A percentile compares a stretch with the other conserved stretches of the same genome.
phyloP scores from a whole-genome alignment of 1,140 invertebrate genomes.

The Antheraea pernyi region DNA sequence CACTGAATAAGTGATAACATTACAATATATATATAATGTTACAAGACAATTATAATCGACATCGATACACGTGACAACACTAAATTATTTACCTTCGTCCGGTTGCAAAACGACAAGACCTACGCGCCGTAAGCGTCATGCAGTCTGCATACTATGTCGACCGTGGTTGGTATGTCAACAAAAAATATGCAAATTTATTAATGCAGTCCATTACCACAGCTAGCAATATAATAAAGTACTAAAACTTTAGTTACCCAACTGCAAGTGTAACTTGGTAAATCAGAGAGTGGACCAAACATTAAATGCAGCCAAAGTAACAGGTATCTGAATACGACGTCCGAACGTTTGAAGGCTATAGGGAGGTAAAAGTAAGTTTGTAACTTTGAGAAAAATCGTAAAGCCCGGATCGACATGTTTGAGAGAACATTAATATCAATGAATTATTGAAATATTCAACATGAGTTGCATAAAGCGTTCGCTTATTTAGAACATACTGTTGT shows the following conservation, averaged over 20 bases:
- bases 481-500: too few relatives aligned
- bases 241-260: background rate
- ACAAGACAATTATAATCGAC: constrained; percentile 11
- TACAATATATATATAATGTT: background rate
- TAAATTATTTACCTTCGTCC: constrained; percentile 52
- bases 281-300: background rate
- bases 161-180: constrained; percentile 42
- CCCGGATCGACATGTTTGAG: background rate
- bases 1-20: too few relatives aligned
- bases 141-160: constrained; percentile 51
- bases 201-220: constrained; percentile 2
- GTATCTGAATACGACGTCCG: background rate
- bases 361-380: constrained; percentile 3
- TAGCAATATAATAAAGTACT: background rate
- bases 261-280: constrained; percentile 5
- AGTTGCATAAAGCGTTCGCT: background rate
- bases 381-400: constrained; percentile 1
- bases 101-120: constrained; percentile 66
- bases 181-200: constrained; percentile 30
- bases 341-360: background rate
- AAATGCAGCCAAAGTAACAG: background rate
- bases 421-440: background rate
- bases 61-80: constrained; percentile 41
- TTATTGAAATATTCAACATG: background rate
- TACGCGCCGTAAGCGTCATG: constrained; percentile 62